A percentile compares a stretch with the other conserved stretches of the same genome.
phyloP scores from a whole-genome alignment of 2,113 vertebrate species.

The Lagopus muta region DNA sequence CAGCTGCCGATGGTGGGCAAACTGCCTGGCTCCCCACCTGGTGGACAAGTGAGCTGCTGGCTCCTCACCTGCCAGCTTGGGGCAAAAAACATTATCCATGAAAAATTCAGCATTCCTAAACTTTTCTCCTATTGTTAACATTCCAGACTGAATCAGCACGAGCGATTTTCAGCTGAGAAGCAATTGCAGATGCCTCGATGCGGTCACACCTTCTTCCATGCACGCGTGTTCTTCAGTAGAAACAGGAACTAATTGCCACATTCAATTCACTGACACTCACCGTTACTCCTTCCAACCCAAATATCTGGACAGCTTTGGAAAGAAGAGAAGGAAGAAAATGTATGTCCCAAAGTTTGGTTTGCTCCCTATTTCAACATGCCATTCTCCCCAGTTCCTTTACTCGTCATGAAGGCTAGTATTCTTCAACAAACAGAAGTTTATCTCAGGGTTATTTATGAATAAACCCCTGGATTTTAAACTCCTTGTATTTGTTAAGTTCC shows the following conservation, averaged over 20 bases:
- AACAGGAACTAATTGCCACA: background rate
- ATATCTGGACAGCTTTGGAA: background rate
- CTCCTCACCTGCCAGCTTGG: background rate
- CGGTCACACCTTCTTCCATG: background rate
- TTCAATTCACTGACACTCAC: background rate
- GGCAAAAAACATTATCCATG: background rate
- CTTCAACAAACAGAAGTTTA: background rate
- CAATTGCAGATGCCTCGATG: background rate
- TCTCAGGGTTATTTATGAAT: background rate
- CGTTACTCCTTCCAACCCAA: background rate
- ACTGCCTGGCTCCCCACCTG: background rate
- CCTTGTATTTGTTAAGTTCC: background rate
- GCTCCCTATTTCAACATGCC: background rate
- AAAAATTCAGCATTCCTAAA: background rate
- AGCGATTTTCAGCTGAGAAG: background rate
- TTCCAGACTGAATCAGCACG: background rate
- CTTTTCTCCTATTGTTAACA: background rate
- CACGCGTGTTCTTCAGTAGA: background rate
- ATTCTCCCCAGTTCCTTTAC: background rate
- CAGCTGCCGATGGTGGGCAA: background rate
- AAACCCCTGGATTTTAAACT: background rate
- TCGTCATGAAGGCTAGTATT: background rate
- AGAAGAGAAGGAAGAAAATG: background rate
- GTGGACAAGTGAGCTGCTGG: background rate
- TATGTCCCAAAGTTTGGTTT: background rate